Evolutionary conservation across 1,140 invertebrate genomes (phyloP).

Genomic region (Eulimnadia texana): DNA sequence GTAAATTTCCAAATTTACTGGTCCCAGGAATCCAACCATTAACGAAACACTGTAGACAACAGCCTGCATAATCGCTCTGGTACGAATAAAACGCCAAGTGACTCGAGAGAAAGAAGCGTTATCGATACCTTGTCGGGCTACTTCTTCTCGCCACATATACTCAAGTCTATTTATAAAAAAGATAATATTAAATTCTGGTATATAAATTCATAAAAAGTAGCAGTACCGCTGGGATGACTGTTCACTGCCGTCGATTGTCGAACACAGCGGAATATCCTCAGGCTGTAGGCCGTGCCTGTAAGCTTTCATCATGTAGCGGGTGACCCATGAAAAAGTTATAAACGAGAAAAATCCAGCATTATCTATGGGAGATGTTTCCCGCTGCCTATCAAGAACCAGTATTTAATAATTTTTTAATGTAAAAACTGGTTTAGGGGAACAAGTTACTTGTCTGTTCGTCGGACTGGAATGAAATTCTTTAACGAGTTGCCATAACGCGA

Average conservation of each 20-base stretch:
- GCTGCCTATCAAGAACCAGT: slow-evolving; percentile 19
- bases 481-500: slow-evolving; percentile 18
- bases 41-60: slow-evolving; percentile 37
- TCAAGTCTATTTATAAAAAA: slow-evolving; percentile 30
- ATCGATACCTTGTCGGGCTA: slow-evolving; percentile 26
- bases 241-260: slow-evolving; percentile 36
- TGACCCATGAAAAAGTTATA: slow-evolving; percentile 42
- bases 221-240: slow-evolving; percentile 31
- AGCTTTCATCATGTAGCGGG: slow-evolving; percentile 37
- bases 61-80: slow-evolving; percentile 35
- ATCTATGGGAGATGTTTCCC: slow-evolving; percentile 31
- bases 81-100: slow-evolving; percentile 39
- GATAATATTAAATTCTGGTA: not conserved
- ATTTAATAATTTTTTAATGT: not conserved
- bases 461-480: slow-evolving; percentile 20
- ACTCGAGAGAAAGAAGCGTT: slow-evolving; percentile 36
- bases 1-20: slow-evolving; percentile 38
- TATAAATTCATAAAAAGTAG: slow-evolving; percentile 6
- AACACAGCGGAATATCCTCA: slow-evolving; percentile 34
- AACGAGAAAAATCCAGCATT: slow-evolving; percentile 38
- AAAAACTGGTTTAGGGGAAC: not conserved
- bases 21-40: slow-evolving; percentile 42
- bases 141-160: slow-evolving; percentile 36
- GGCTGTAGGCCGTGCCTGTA: slow-evolving; percentile 32
- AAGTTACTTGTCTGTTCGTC: slow-evolving; percentile 17